Evolutionary conservation across 1,140 invertebrate genomes (phyloP).

Genomic region (Drosophila triauraria): DNA sequence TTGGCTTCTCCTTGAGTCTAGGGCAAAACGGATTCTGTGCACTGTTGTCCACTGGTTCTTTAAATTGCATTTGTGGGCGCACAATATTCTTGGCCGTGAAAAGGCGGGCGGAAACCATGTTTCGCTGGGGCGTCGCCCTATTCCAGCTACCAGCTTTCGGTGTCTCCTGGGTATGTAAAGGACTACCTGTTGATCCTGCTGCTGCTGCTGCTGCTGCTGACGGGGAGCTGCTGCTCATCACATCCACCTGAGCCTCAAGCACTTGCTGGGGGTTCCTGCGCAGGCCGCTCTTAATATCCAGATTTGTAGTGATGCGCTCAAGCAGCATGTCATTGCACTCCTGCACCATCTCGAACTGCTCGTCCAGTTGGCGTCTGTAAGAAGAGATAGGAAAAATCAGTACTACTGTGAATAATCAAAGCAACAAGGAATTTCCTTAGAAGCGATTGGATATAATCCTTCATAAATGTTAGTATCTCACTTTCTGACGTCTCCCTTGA

Average conservation of each 20-base stretch:
- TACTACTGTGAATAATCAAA: background rate
- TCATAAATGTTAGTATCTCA: constrained; percentile 3
- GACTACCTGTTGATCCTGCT: background rate
- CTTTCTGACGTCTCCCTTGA: constrained; percentile 87
- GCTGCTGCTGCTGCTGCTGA: constrained; percentile 22
- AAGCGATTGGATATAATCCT: background rate
- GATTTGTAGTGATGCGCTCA: constrained; percentile 90
- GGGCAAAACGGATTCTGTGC: constrained; percentile 91
- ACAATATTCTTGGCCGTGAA: constrained; percentile 91
- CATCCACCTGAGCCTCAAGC: constrained; percentile 83
- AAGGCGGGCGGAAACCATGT: constrained; percentile 83
- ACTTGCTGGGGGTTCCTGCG: constrained; percentile 86
- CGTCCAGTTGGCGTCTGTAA: constrained; percentile 87
- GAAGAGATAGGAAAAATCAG: background rate
- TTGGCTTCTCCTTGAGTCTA: constrained; percentile 94
- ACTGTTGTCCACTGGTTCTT: constrained; percentile 94
- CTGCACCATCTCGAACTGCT: constrained; percentile 90
- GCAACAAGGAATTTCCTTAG: background rate
- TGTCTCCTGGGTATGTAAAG: constrained; percentile 10
- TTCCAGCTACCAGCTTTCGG: constrained; percentile 84
- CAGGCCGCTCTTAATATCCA: constrained; percentile 90
- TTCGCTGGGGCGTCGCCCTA: constrained; percentile 37
- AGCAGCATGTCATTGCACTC: constrained; percentile 93
- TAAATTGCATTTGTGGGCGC: constrained; percentile 94
- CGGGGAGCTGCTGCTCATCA: constrained; percentile 72